Percentiles rank a stretch among this genome's conserved stretches.
These are phyloP conservation scores for Sebastes itinus DNA, from an alignment of 2,797 vertebrate species.

Conservation along the genomic window DNA sequence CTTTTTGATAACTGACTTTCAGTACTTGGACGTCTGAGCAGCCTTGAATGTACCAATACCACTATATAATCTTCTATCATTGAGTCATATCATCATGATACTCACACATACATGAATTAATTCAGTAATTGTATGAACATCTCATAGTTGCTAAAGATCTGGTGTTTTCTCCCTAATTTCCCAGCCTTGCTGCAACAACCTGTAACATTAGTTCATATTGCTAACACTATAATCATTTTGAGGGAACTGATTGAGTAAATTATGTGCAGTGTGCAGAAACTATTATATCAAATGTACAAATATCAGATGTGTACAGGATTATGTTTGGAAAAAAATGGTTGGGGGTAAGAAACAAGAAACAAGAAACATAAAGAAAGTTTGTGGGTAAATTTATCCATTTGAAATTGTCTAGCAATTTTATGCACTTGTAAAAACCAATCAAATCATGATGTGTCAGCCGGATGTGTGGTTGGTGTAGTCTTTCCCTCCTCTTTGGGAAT, in stretches of 20 bases:
- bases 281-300: neutral
- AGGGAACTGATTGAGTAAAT: neutral
- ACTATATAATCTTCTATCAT: neutral
- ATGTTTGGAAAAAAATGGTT: neutral
- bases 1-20: neutral
- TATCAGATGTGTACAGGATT: neutral
- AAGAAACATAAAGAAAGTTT: neutral
- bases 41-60: neutral
- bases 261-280: rapidly evolving
- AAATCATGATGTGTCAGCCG: neutral
- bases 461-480: neutral
- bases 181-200: neutral
- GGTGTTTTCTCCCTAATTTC: neutral
- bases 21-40: neutral
- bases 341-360: too few relatives aligned
- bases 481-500: conserved; percentile 14
- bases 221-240: neutral
- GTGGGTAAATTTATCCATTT: neutral
- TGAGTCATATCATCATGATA: neutral
- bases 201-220: neutral
- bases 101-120: neutral
- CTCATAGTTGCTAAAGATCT: neutral
- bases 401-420: neutral
- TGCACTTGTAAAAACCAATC: neutral
- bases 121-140: neutral